Evolutionary conservation across 2,113 vertebrate genomes (phyloP), one percentile per base, ranked within the genome.

Genomic region (Formicarius rufipectus): DNA sequence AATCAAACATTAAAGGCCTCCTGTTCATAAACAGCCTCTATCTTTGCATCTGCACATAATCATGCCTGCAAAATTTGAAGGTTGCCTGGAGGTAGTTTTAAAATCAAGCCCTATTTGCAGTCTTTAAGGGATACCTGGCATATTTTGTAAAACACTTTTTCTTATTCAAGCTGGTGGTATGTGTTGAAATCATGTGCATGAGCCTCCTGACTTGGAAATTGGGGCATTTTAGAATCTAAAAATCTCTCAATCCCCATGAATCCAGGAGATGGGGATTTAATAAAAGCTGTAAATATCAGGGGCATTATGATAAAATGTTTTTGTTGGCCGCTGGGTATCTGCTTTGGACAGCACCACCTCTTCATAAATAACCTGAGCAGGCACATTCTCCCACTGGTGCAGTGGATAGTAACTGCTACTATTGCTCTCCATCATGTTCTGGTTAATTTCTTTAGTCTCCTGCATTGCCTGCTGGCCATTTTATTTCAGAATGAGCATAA

Each of bases 401-500:
- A 63, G 31, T 71, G 91, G 44, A 59, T 82, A 31, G 15, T 67
- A 73, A 55, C 60, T 81, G 33, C 78, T 86, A 9, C 67, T 77
- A 22, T 35, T 69, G 39, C 53, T 89, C 42, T 91, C 76, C 62
- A 56, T 94, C 90, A 74, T 77, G 79, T 82, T 93, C 89, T 87
- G 77, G 80, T 49, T 89, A 89, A 95, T 96, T 95, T 89, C 84
- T 62, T 82, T 89, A 45, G 87, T 93, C 58, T 91, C 16, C 40
- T 76, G 31, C 35, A 91, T 74, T 91, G 66, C 53, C 52, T 58
- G 37, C 84, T 89, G 76, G 42, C 59, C 52, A 35, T 95, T 96
- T 93, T 89, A 58, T 88, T 93, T 77, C 68, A 67, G 50, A 90
- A 93, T 62, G 30, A 77, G n/a, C 50, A 45, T 72, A 82, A 95